Conservation (phyloP, 2,888 invertebrate species). For the Melanargia galathea region DNA sequence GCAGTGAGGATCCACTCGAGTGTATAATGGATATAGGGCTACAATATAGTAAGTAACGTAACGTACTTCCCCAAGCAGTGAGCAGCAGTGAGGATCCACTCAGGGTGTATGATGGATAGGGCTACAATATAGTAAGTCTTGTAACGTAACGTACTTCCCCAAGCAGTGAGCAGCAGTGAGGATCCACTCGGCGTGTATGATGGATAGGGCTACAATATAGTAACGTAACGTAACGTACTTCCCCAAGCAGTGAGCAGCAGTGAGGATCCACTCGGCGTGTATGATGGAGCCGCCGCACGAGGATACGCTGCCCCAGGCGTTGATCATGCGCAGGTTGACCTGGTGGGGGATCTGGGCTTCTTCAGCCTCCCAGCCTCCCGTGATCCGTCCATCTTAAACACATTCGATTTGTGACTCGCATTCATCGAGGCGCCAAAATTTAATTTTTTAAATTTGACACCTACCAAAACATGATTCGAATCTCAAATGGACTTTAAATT, state of each 20-base stretch:
- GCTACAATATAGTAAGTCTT: no score
- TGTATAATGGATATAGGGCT: no score
- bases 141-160: conserved; percentile 53
- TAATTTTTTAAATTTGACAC: no score
- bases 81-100: no score
- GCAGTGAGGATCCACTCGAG: no score
- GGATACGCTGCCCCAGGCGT: conserved; percentile 47
- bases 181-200: not conserved
- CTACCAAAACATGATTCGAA: no score
- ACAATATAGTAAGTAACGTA: no score
- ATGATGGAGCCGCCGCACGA: conserved; percentile 61
- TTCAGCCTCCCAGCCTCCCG: conserved; percentile 67
- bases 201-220: not conserved
- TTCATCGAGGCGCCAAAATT: no score
- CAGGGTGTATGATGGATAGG: no score
- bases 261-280: conserved; percentile 38
- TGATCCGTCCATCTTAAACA: conserved; percentile 43
- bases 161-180: conserved; percentile 34
- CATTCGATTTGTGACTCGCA: not conserved
- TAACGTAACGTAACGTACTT: conserved; percentile 48
- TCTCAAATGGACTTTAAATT: no score
- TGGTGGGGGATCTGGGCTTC: conserved; percentile 63
- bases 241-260: conserved; percentile 60
- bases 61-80: no score
- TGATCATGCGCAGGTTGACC: conserved; percentile 61